Percentiles rank a stretch among this genome's conserved stretches.
These are phyloP conservation scores for Apoderus coryli DNA, from an alignment of 2,888 invertebrate genomes.

Conservation along the genomic window DNA sequence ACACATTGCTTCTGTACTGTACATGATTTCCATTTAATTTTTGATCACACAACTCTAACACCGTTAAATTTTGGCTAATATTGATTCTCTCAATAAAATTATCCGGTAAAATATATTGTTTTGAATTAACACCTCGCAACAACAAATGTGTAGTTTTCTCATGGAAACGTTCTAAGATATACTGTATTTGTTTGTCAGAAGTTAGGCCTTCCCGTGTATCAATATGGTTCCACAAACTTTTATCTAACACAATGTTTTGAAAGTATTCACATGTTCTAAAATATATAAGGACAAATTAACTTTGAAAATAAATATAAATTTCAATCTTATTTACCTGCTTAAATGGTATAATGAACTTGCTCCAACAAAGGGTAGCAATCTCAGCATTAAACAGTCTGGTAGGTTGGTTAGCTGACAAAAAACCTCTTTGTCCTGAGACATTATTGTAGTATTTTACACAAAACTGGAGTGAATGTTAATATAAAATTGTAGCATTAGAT, in stretches of 20 bases:
- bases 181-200: slow-evolving; percentile 22
- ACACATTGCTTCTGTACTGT: slow-evolving; percentile 18
- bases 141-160: slow-evolving; percentile 20
- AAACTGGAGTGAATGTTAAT: too few relatives aligned
- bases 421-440: too few relatives aligned
- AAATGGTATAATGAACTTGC: too few relatives aligned
- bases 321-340: too few relatives aligned
- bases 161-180: slow-evolving; percentile 22
- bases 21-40: slow-evolving; percentile 21
- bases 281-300: too few relatives aligned
- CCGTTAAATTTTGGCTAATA: slow-evolving; percentile 20
- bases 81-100: slow-evolving; percentile 15
- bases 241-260: slow-evolving; percentile 22
- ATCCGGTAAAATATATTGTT: slow-evolving; percentile 13
- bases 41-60: slow-evolving; percentile 29
- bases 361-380: too few relatives aligned
- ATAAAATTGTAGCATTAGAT: too few relatives aligned
- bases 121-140: slow-evolving; percentile 16
- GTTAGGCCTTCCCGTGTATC: slow-evolving; percentile 24
- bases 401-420: too few relatives aligned
- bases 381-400: too few relatives aligned
- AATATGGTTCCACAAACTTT: slow-evolving; percentile 25
- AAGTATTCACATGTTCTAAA: slow-evolving; percentile 24
- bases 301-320: too few relatives aligned
- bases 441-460: too few relatives aligned